phyloP scores from a whole-genome alignment of 2,888 invertebrate genomes.

The Eupsilia transversa region DNA sequence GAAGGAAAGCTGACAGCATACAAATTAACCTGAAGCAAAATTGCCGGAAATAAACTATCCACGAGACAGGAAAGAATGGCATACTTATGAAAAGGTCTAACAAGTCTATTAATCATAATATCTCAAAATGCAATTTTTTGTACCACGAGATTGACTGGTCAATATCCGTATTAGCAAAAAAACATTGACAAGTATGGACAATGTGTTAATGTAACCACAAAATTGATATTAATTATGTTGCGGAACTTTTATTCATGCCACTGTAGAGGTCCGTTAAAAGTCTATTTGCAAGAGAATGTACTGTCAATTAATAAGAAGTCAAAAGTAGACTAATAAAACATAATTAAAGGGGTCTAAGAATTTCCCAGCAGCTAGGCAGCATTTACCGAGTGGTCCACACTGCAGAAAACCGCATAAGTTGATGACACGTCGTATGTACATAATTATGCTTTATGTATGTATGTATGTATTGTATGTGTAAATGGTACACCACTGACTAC shows the following conservation, averaged over 20 bases:
- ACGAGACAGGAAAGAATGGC: constrained; percentile 44
- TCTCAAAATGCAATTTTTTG: constrained; percentile 36
- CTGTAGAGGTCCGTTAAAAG: background rate
- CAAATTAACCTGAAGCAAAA: constrained; percentile 44
- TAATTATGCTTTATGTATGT: too few species aligned
- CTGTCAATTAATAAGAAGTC: background rate
- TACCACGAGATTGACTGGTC: constrained; percentile 39
- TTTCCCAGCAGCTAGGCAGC: too few species aligned
- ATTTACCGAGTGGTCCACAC: too few species aligned
- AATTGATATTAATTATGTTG: constrained; percentile 47
- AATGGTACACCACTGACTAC: too few species aligned
- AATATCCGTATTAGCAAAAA: constrained; percentile 52
- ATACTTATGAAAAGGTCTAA: constrained; percentile 42
- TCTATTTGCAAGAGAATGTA: background rate
- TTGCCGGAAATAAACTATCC: constrained; percentile 54
- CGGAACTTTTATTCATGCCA: constrained; percentile 29
- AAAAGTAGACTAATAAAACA: too few species aligned
- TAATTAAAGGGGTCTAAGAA: too few species aligned
- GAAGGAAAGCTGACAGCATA: constrained; percentile 51
- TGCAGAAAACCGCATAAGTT: too few species aligned
- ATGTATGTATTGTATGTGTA: too few species aligned
- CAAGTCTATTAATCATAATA: constrained; percentile 59
- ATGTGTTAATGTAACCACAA: constrained; percentile 13
- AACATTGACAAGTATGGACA: constrained; percentile 40
- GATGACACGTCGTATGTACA: too few species aligned